Conservation (phyloP, 2,888 invertebrate genomes). For the Meganola albula region DNA sequence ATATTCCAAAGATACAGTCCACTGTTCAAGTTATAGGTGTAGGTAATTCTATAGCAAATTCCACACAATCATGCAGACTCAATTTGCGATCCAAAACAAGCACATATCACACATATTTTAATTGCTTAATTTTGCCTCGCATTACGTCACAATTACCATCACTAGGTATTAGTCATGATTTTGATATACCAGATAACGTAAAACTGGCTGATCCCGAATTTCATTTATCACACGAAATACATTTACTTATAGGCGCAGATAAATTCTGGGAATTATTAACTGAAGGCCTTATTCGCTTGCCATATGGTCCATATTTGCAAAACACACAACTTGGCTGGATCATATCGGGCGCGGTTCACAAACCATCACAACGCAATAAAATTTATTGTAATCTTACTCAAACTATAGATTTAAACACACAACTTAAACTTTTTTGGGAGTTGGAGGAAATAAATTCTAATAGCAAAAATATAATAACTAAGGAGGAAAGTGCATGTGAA, state of each 20-base stretch:
- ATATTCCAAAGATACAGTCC: constrained; percentile 8
- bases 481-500: background rate
- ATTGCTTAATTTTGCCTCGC: constrained; percentile 13
- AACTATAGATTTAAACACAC: background rate
- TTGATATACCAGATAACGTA: constrained; percentile 7
- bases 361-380: no score
- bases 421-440: background rate
- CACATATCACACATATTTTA: constrained; percentile 10
- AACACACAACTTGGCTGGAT: background rate
- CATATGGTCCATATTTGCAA: background rate
- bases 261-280: constrained; percentile 15
- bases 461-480: background rate
- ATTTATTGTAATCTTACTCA: no score
- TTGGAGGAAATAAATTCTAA: background rate
- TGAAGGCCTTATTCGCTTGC: background rate
- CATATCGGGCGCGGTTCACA: background rate
- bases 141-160: constrained; percentile 8
- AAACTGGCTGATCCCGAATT: constrained; percentile 13
- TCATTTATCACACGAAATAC: constrained; percentile 5
- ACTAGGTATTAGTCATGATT: background rate
- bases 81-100: constrained; percentile 9
- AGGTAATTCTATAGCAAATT: constrained; percentile 14
- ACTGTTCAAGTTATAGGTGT: constrained; percentile 13
- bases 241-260: constrained; percentile 10
- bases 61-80: constrained; percentile 12